Conservation (phyloP, 2,888 invertebrate genomes). For the Oscheius sp. region DNA sequence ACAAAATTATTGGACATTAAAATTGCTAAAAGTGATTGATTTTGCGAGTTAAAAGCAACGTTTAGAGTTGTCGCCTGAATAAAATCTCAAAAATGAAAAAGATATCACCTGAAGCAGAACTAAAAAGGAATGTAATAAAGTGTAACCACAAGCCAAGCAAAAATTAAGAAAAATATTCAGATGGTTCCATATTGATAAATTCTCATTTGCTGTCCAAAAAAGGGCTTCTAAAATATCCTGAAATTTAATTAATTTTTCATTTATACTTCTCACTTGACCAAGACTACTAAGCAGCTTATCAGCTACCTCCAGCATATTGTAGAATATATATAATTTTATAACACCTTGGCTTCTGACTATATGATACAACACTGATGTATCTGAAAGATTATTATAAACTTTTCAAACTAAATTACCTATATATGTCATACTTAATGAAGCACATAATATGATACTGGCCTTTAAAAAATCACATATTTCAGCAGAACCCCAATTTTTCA, state of each 20-base stretch:
- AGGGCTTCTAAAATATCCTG: conserved; percentile 97
- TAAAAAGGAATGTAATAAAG: conserved; percentile 80
- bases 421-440: conserved; percentile 80
- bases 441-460: conserved; percentile 50
- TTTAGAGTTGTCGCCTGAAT: conserved; percentile 95
- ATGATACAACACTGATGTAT: conserved; percentile 56
- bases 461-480: conserved; percentile 89
- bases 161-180: conserved; percentile 88
- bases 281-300: conserved; percentile 94
- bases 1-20: conserved; percentile 99
- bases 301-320: conserved; percentile 95
- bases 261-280: conserved; percentile 65
- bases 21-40: conserved; percentile 94
- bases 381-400: conserved; percentile 23
- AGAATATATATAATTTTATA: conserved; percentile 98
- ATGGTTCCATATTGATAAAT: no score
- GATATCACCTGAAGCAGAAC: conserved; percentile 77
- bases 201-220: conserved; percentile 98
- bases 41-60: conserved; percentile 98
- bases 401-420: conserved; percentile 84
- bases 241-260: conserved; percentile 71
- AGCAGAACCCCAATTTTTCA: conserved; percentile 67
- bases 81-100: not conserved
- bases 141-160: conserved; percentile 84
- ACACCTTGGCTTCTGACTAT: conserved; percentile 85